Evolutionary conservation across 1,140 invertebrate genomes (phyloP), one percentile per base, ranked within the genome.

Genomic region (Oncopodura yosiiana): DNA sequence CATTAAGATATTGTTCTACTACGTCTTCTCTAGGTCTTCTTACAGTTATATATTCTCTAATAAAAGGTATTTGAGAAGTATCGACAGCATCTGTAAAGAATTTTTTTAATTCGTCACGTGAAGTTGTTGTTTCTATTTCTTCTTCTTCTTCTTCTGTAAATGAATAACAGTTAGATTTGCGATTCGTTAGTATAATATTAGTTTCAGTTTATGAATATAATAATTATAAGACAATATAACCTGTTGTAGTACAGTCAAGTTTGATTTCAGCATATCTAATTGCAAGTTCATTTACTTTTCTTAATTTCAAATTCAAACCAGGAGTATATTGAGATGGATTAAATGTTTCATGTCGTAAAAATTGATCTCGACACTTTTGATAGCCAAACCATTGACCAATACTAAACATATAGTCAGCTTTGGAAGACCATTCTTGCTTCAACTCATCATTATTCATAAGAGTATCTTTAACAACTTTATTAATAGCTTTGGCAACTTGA

Each of bases 351-450:
- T 34, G 21, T 1, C 21, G 26, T 2, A 82, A 56, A 34, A 80
- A 66, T 3, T 66, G 56, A 46, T 74, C 74, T 5, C 81, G 72
- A 64, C 78, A 75, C 56, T 78, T 74, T 2, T 82, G 74, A 61
- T 75, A 80, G 34, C 73, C 60, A 56, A 80, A 73, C 81, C 81
- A 83, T 24, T 81, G 74, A 11, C 69, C 66, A 62, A 77, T 78
- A 46, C 75, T 75, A 63, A 83, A 83, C 16, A 81, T 70, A 38
- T 69, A 12, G 8, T n/a, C 29, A 0, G 43, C 42, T 26, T 49
- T 42, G 16, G 39, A n/a, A 1, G 37, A 16, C 21, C n/a, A 24
- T 16, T 41, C 4, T n/a, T 29, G 12, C 16, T 29, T 55, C 21
- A 11, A 5, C 1, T 30, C 34, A 9, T 49, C 30, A 6, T 43